A percentile compares a stretch with the other conserved stretches of the same genome.
These are phyloP conservation scores for Himantopus leucocephalus DNA, from an alignment of 2,113 vertebrate genomes.

Conservation along the genomic window DNA sequence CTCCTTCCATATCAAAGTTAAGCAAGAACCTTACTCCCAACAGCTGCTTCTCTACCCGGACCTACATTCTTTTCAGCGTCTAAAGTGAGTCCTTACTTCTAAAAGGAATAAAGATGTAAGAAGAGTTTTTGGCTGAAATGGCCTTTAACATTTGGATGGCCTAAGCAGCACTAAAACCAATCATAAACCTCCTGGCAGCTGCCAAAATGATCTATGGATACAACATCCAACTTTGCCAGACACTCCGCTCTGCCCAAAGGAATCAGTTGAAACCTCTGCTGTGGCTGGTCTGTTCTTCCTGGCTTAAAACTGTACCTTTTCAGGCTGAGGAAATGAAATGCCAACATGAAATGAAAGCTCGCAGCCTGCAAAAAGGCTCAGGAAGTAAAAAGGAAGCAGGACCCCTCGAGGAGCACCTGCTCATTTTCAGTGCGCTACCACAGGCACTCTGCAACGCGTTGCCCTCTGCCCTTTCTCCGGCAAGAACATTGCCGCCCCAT, in stretches of 20 bases:
- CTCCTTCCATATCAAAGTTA: not conserved
- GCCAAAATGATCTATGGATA: not conserved
- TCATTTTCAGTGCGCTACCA: not conserved
- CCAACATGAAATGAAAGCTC: not conserved
- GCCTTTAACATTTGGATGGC: not conserved
- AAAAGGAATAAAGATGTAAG: not conserved
- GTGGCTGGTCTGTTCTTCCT: not conserved
- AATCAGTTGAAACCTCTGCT: not conserved
- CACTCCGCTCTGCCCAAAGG: not conserved
- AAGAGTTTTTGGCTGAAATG: not conserved
- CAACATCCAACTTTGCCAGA: not conserved
- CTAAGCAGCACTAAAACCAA: not conserved
- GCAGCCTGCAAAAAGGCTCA: not conserved
- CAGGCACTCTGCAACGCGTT: accelerated
- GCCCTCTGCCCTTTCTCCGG: not conserved
- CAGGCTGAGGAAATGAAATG: not conserved
- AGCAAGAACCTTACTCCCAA: not conserved
- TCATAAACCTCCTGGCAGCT: not conserved
- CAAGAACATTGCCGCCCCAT: not conserved
- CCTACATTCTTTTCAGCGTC: not conserved
- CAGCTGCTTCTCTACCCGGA: not conserved
- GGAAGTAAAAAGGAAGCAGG: not conserved
- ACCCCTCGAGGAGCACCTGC: not conserved
- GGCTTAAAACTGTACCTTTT: not conserved
- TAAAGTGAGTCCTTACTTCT: not conserved